Percentiles rank a stretch among this genome's conserved stretches.
phyloP scores from a whole-genome alignment of 1,140 invertebrate species.

The Lordiphosa clarofinis region DNA sequence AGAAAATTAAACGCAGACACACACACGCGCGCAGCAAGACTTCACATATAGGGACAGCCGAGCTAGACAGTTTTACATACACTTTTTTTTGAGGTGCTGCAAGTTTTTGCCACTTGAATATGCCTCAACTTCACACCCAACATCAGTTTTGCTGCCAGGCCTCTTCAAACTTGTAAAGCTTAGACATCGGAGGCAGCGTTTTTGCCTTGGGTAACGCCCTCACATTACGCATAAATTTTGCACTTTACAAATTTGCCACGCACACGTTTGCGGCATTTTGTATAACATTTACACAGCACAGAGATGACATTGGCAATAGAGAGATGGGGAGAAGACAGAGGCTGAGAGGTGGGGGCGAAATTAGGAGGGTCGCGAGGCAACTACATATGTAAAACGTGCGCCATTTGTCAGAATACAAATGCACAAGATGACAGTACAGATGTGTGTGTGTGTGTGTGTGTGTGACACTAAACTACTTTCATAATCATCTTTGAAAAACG shows the following conservation, averaged over 20 bases:
- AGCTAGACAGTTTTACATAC: constrained; percentile 61
- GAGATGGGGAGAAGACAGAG: neutral
- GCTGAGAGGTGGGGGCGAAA: neutral
- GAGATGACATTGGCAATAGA: constrained; percentile 1
- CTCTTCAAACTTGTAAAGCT: constrained; percentile 65
- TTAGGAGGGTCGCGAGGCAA: constrained; percentile 41
- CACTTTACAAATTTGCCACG: constrained; percentile 77
- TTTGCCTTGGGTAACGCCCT: constrained; percentile 54
- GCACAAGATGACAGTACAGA: constrained; percentile 50
- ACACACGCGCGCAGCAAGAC: constrained; percentile 1
- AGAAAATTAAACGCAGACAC: constrained; percentile 69
- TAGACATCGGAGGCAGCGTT: constrained; percentile 6
- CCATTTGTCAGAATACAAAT: constrained; percentile 63
- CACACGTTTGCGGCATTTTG: constrained; percentile 75
- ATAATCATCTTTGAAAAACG: no score
- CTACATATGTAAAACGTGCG: constrained; percentile 73
- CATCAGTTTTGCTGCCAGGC: constrained; percentile 26
- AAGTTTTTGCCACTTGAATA: constrained; percentile 70
- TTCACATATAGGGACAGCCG: constrained; percentile 6
- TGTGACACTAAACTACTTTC: neutral
- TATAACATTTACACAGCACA: constrained; percentile 61
- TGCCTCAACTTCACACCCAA: constrained; percentile 44
- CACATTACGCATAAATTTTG: constrained; percentile 77
- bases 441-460: constrained; percentile 6
- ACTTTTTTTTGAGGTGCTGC: constrained; percentile 51